Evolutionary conservation across 2,113 vertebrate species (phyloP), one percentile per base, ranked within the genome.

Genomic region (Sclerurus mexicanus): DNA sequence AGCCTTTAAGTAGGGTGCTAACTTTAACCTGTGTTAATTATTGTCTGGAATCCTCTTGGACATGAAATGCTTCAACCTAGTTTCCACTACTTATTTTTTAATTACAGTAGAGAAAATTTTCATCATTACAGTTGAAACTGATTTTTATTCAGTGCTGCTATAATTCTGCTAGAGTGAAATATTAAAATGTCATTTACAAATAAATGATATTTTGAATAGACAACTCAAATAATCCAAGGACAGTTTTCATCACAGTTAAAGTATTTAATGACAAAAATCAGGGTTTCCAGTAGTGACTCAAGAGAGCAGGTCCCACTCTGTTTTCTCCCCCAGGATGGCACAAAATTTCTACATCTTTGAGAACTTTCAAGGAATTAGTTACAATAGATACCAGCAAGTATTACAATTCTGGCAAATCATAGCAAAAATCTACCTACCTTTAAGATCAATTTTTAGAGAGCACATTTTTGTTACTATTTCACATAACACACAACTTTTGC

Each of bases 191-290:
- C 2, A 39, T 16, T 67, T 47, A 87, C 10, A 83, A 73, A 47
- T 24, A 23, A 55, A 8, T 44, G 7, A 9, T 47, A 37, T 55
- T 87, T 88, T 74, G 27, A 85, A 71, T 11, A 74, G 27, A 72
- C 25, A 81, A 84, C 42, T 87, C 40, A 96, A 97, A 96, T 49
- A 98, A 97, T 64, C 9, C 58, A 96, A 97, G 85, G 90, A 95
- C 89, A 87, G 35, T 79, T 86, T 97, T 86, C 68, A 92, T 97
- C 96, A 98, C 96, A 97, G 78, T 97, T 96, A 78, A 96, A 98
- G 94, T 96, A 88, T 98, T 98, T 98, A 98, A 98, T 98, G 97
- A 98, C 83, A 97, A 98, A 90, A 97, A 95, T 80, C 64, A 84
- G 77, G 72, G 33, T 93, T 97, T 97, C 96, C 92, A 97, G 93